phyloP scores from a whole-genome alignment of 2,888 invertebrate species.

The Tortrix viridana region DNA sequence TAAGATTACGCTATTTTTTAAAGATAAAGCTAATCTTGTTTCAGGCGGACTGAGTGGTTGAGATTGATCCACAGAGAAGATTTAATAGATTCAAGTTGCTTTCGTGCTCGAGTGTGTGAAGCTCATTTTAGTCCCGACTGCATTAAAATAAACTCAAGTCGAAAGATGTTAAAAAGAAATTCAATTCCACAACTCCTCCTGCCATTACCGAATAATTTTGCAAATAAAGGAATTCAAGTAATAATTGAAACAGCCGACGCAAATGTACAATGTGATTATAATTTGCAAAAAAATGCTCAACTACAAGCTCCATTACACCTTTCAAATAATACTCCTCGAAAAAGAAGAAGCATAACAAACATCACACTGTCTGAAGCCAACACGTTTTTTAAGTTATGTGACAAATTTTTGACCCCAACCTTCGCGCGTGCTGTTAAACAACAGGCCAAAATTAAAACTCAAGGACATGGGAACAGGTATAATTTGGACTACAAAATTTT shows the following conservation, averaged over 20 bases:
- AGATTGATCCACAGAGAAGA: slow-evolving; percentile 20
- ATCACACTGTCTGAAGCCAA: not conserved
- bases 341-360: slow-evolving; percentile 37
- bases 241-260: slow-evolving; percentile 32
- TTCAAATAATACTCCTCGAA: slow-evolving; percentile 26
- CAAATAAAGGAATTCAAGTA: slow-evolving; percentile 35
- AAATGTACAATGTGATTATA: slow-evolving; percentile 34
- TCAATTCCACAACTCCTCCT: slow-evolving; percentile 39
- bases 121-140: slow-evolving; percentile 35
- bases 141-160: slow-evolving; percentile 28
- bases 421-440: slow-evolving; percentile 23
- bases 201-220: slow-evolving; percentile 27
- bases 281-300: slow-evolving; percentile 16
- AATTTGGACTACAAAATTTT: slow-evolving; percentile 25
- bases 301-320: slow-evolving; percentile 26
- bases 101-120: slow-evolving; percentile 38
- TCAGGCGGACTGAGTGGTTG: slow-evolving; percentile 23
- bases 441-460: slow-evolving; percentile 24
- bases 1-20: not conserved
- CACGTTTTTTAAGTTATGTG: not conserved
- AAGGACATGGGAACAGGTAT: slow-evolving; percentile 22
- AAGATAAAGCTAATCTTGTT: slow-evolving; percentile 6
- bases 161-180: slow-evolving; percentile 39
- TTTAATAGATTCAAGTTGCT: slow-evolving; percentile 16
- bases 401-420: slow-evolving; percentile 1